These are phyloP conservation scores for Myoxocephalus aenaeus DNA, from an alignment of 2,797 vertebrate species.

Conservation along the genomic window DNA sequence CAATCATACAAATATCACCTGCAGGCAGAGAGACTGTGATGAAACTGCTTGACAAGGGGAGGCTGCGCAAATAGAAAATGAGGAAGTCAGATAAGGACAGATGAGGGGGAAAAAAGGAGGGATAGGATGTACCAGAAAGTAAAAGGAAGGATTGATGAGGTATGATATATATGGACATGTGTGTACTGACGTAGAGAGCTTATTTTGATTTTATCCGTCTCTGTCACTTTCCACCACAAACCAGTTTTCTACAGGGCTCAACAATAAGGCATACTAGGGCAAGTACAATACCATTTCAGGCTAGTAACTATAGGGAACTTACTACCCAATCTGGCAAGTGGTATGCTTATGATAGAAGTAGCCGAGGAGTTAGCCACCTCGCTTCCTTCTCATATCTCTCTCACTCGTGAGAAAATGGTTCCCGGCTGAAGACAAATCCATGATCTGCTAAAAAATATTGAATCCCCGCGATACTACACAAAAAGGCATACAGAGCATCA, in stretches of 20 bases:
- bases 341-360: no score
- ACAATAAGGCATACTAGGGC: no score
- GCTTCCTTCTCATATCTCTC: no score
- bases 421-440: no score
- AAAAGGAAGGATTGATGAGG: neutral
- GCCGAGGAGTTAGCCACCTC: no score
- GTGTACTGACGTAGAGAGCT: neutral
- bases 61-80: neutral
- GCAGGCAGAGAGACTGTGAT: constrained; percentile 34
- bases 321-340: no score
- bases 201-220: neutral
- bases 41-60: constrained; percentile 32
- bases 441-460: no score
- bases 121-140: neutral
- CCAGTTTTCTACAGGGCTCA: neutral
- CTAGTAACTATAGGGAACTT: no score
- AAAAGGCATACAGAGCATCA: no score
- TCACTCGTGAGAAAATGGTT: no score
- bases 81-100: constrained; percentile 22
- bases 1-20: constrained; percentile 46
- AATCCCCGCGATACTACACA: no score
- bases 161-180: neutral
- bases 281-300: no score
- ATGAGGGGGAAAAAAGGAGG: neutral
- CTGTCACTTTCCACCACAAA: neutral